Evolutionary conservation across 2,888 invertebrate genomes (phyloP), one percentile per base, ranked within the genome.

Genomic region (Platycheirus albimanus): DNA sequence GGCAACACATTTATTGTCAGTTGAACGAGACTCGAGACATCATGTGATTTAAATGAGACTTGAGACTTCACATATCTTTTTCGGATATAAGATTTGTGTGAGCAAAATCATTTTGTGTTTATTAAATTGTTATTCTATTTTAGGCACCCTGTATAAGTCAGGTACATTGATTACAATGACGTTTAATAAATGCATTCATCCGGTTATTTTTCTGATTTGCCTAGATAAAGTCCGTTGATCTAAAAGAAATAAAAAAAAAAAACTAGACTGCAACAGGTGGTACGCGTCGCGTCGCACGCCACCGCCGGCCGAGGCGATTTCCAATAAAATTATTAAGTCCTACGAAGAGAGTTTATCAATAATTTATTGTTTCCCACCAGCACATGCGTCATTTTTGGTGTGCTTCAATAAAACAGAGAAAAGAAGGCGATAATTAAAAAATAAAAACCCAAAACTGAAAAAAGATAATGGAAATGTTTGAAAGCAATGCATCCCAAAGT

Each of bases 191-290:
- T 76, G 66, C 64, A 58, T 70, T 56, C 47, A 71, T 76, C 80
- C 71, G 76, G 70, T 81, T 81, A 70, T 58, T 13, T 52, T 45
- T 47, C 6, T 30, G 19, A 17, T 45, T 17, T 54, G 51, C 71
- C 64, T 78, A 71, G 71, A 71, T 71, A 71, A 47, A 71, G 78
- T 66, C 43, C 71, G 15, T 71, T 72, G 64, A 66, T 78, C 78
- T 64, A 67, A 43, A 38, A 54, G 20, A 41, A 19, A 28, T 6
- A 30, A 45, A 43, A 45, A 38, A 4, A n/a, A 24, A 20, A 28
- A 61, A 61, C 15, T 13, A 54, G 70, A 33, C 56, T 30, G 30
- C 51, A 24, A 49, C 47, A 54, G 6, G 24, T 24, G 24, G n/a
- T n/a, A n/a, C n/a, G n/a, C n/a, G n/a, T n/a, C 24, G 24, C 24